Percentiles rank a stretch among this genome's conserved stretches.
Conservation (phyloP, 2,797 vertebrate species). For the Perdix hodgsoniae region DNA sequence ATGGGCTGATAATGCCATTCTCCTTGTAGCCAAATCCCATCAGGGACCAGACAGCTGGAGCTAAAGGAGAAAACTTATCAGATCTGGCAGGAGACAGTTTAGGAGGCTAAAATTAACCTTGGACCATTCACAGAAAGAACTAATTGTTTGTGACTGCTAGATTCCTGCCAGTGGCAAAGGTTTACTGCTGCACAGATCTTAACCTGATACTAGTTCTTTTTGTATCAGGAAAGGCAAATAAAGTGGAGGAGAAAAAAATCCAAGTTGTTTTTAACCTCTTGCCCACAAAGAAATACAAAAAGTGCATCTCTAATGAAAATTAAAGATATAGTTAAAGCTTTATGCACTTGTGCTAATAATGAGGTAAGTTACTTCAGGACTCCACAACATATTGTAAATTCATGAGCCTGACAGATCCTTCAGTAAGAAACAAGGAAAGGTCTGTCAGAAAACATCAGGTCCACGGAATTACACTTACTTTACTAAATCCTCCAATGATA, state of each 20-base stretch:
- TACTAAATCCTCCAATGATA: background rate
- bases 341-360: background rate
- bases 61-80: constrained; percentile 66
- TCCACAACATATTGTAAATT: background rate
- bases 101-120: constrained; percentile 79
- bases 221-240: background rate
- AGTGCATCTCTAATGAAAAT: background rate
- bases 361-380: background rate
- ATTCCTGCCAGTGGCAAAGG: constrained; percentile 68
- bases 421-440: background rate
- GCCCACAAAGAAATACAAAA: background rate
- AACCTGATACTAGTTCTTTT: constrained; percentile 21
- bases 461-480: background rate
- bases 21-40: constrained; percentile 72
- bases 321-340: background rate
- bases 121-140: constrained; percentile 65
- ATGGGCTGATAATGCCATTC: constrained; percentile 73
- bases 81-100: constrained; percentile 73
- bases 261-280: background rate
- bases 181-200: constrained; percentile 53
- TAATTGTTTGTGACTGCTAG: constrained; percentile 78
- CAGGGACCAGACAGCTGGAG: constrained; percentile 71
- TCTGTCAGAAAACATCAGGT: background rate
- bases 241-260: background rate
- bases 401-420: background rate